A percentile compares a stretch with the other conserved stretches of the same genome.
phyloP scores from a whole-genome alignment of 2,797 vertebrate species.

The Leptoclinus maculatus region DNA sequence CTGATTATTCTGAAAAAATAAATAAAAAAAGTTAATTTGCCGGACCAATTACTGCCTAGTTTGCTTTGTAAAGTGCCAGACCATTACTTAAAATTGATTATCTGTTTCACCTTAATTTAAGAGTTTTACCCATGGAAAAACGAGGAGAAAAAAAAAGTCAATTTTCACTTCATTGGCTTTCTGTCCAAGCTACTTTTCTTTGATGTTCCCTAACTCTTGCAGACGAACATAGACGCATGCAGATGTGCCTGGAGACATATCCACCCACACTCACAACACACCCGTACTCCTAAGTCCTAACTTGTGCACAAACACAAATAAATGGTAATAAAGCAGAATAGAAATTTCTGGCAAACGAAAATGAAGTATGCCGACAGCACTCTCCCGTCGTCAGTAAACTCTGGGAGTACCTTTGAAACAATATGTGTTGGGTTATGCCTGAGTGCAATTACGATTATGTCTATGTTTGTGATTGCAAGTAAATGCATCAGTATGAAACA shows the following conservation, averaged over 20 bases:
- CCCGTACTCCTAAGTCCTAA: conserved; percentile 21
- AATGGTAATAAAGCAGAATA: conserved; percentile 19
- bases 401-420: conserved; percentile 2
- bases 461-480: conserved; percentile 7
- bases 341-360: conserved; percentile 28
- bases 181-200: conserved; percentile 62
- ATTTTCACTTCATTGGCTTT: conserved; percentile 68
- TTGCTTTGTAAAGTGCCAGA: conserved; percentile 70
- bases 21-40: conserved; percentile 60
- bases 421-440: conserved; percentile 5
- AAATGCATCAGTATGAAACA: conserved; percentile 33
- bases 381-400: conserved; percentile 30
- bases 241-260: conserved; percentile 50
- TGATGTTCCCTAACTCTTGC: conserved; percentile 50
- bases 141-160: conserved; percentile 9
- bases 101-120: conserved; percentile 62
- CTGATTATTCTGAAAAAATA: conserved; percentile 21
- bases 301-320: conserved; percentile 39
- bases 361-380: conserved; percentile 35
- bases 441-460: not conserved
- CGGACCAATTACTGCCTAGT: conserved; percentile 69
- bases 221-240: conserved; percentile 28
- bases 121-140: conserved; percentile 48
- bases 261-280: conserved; percentile 42
- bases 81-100: conserved; percentile 76